Percentiles rank a stretch among this genome's conserved stretches.
These are phyloP conservation scores for Apis cerana DNA, from an alignment of 1,140 invertebrate genomes.

Conservation along the genomic window DNA sequence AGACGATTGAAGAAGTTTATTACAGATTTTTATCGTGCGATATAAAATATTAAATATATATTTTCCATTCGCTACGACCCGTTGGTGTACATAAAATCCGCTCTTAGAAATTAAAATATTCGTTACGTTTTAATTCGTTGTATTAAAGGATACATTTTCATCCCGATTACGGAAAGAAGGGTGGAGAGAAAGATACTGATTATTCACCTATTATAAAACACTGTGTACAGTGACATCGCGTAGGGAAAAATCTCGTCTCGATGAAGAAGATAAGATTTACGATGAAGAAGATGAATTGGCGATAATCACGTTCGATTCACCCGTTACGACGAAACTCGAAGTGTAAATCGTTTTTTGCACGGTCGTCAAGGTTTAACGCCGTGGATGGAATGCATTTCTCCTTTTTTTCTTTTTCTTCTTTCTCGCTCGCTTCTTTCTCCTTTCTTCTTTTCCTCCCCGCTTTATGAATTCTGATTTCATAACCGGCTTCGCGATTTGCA, in stretches of 20 bases:
- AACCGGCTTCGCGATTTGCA: slow-evolving; percentile 56
- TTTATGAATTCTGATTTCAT: slow-evolving; percentile 46
- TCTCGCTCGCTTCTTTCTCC: not conserved
- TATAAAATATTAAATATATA: too few relatives aligned
- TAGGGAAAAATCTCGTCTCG: not conserved
- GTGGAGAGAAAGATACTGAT: not conserved
- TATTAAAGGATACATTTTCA: too few relatives aligned
- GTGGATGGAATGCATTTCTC: slow-evolving; percentile 67
- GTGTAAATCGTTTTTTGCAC: slow-evolving; percentile 45
- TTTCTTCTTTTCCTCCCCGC: not conserved
- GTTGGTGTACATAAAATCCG: too few relatives aligned
- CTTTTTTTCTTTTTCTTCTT: not conserved
- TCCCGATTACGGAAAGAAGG: too few relatives aligned
- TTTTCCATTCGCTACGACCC: too few relatives aligned
- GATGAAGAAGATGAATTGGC: slow-evolving; percentile 21
- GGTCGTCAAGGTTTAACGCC: slow-evolving; percentile 69
- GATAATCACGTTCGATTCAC: slow-evolving; percentile 52
- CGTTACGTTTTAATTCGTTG: too few relatives aligned
- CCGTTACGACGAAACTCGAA: slow-evolving; percentile 16
- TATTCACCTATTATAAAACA: not conserved
- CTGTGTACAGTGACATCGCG: too few relatives aligned
- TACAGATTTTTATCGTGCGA: too few relatives aligned
- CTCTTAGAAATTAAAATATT: too few relatives aligned
- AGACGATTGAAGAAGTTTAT: too few relatives aligned
- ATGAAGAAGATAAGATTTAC: slow-evolving; percentile 41